Conservation (phyloP, 1,140 invertebrate genomes). For the Neodiprion lecontei region DNA sequence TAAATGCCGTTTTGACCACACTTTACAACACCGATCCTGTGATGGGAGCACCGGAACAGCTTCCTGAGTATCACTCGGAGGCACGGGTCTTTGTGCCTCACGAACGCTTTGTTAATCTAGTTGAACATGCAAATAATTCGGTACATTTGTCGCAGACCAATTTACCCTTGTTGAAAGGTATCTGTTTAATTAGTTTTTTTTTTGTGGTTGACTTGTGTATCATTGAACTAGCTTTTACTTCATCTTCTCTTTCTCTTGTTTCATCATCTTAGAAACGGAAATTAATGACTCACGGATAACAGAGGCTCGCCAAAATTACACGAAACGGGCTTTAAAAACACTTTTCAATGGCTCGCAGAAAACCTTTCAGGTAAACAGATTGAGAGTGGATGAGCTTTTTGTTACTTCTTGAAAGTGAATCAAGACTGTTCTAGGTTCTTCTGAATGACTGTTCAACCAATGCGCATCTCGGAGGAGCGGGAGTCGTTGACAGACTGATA, state of each 20-base stretch:
- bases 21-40: conserved; percentile 55
- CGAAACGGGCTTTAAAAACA: conserved; percentile 56
- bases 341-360: conserved; percentile 59
- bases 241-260: conserved; percentile 7
- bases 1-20: conserved; percentile 56
- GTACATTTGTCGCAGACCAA: conserved; percentile 46
- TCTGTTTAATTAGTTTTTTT: conserved; percentile 20
- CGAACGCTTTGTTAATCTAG: conserved; percentile 50
- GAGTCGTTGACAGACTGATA: conserved; percentile 57
- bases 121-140: conserved; percentile 47
- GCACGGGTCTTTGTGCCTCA: conserved; percentile 56
- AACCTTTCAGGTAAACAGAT: conserved; percentile 51
- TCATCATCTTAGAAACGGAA: conserved; percentile 47
- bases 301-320: conserved; percentile 54
- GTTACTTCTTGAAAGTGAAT: neutral
- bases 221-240: neutral
- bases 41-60: conserved; percentile 49
- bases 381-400: conserved; percentile 5
- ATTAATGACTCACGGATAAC: conserved; percentile 48
- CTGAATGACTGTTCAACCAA: conserved; percentile 57
- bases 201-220: conserved; percentile 43
- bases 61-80: conserved; percentile 55
- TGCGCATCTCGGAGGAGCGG: conserved; percentile 50
- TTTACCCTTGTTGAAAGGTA: conserved; percentile 26
- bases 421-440: conserved; percentile 45